phyloP scores from a whole-genome alignment of 2,797 vertebrate genomes.

The Malurus splendens region DNA sequence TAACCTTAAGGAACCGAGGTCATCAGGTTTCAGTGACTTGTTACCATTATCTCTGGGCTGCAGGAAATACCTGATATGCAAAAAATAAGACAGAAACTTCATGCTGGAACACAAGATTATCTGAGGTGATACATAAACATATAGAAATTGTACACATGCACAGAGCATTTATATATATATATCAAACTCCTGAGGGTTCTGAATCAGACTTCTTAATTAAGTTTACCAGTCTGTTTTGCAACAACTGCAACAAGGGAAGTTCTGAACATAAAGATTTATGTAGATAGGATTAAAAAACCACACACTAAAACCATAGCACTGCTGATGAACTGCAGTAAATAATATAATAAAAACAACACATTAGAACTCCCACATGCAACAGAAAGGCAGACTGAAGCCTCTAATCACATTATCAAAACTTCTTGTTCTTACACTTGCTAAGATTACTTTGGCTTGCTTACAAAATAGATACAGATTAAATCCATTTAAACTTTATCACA shows the following conservation, averaged over 20 bases:
- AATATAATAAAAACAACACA: neutral
- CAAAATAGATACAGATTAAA: slow-evolving; percentile 34
- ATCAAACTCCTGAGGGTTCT: neutral
- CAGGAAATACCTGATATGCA: slow-evolving; percentile 88
- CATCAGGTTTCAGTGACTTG: slow-evolving; percentile 91
- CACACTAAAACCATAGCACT: neutral
- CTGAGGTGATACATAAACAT: neutral
- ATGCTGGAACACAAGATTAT: neutral
- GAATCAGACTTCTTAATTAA: neutral
- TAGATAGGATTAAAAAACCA: neutral
- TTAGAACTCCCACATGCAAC: neutral
- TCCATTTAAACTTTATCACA: slow-evolving; percentile 36
- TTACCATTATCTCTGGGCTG: slow-evolving; percentile 92
- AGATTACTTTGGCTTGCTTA: slow-evolving; percentile 40
- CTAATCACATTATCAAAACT: slow-evolving; percentile 20
- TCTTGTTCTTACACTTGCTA: slow-evolving; percentile 25
- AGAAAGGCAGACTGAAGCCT: neutral
- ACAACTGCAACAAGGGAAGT: neutral
- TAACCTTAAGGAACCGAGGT: slow-evolving; percentile 91
- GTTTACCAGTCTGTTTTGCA: neutral
- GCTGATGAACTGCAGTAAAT: slow-evolving; percentile 5
- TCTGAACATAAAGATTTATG: neutral
- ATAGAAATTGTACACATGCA: neutral
- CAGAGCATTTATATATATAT: neutral
- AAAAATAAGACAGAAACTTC: slow-evolving; percentile 2